A percentile compares a stretch with the other conserved stretches of the same genome.
phyloP scores from a whole-genome alignment of 1,140 invertebrate species.

The Drosophila leontia region DNA sequence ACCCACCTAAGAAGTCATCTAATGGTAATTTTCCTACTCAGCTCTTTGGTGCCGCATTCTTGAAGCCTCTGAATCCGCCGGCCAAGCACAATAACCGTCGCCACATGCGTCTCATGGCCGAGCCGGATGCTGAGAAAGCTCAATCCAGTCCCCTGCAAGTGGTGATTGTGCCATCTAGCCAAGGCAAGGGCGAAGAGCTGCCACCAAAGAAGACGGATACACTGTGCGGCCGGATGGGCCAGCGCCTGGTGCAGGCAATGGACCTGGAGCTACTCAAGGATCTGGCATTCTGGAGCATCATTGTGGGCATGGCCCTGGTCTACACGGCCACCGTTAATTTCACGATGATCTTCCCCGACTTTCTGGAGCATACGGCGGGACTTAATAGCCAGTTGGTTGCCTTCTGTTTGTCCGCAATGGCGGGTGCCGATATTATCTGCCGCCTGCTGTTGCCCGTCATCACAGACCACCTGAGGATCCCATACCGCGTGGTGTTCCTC shows the following conservation, averaged over 20 bases:
- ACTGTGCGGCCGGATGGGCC: constrained; percentile 48
- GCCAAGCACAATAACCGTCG: constrained; percentile 71
- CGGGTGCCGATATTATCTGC: constrained; percentile 88
- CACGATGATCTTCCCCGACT: constrained; percentile 89
- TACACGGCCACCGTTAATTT: constrained; percentile 90
- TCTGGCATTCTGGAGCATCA: constrained; percentile 87
- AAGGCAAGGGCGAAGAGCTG: not conserved
- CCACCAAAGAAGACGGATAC: constrained; percentile 12
- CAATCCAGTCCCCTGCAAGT: constrained; percentile 36
- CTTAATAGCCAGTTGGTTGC: constrained; percentile 87
- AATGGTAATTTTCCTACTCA: constrained; percentile 27
- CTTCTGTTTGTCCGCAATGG: constrained; percentile 88
- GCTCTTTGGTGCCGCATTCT: constrained; percentile 77
- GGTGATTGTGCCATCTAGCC: constrained; percentile 35
- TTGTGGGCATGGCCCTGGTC: constrained; percentile 88
- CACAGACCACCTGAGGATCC: constrained; percentile 87
- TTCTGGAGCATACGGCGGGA: constrained; percentile 86
- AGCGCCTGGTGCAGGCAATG: constrained; percentile 74
- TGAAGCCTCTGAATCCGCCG: constrained; percentile 62
- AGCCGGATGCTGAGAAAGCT: constrained; percentile 47
- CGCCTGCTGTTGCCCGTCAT: constrained; percentile 88
- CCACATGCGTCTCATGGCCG: constrained; percentile 59
- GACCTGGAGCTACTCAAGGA: constrained; percentile 88
- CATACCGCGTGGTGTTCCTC: constrained; percentile 86
- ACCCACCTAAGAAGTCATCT: not conserved